Evolutionary conservation across 2,888 invertebrate species (phyloP), one percentile per base, ranked within the genome.

Genomic region (Pelosia muscerda): DNA sequence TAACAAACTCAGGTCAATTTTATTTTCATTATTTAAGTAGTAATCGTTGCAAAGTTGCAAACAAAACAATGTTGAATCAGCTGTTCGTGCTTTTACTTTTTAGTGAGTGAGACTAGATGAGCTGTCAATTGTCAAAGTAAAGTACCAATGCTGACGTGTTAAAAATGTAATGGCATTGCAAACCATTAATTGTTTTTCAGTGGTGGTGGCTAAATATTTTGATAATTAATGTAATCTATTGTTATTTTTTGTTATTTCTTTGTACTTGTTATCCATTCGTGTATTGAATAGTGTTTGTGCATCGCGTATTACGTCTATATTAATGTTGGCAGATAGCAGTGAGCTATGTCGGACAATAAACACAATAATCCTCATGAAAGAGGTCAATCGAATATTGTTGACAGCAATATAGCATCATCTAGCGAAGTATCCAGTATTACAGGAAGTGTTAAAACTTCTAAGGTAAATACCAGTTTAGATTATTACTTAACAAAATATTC

Each of bases 331-430:
- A 83, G 87, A 84, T 84, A 81, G 82, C 81, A 82, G 74, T 83
- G 86, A 86, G 86, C 82, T 81, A 95, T 95, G 94, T 93, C 94
- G 86, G 91, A 92, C 86, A 88, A 87, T 83, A 90, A 91, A 91
- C 90, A 92, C 85, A 89, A 88, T 84, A 88, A 78, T 86, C 87
- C 87, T 79, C 86, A 85, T 78, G 88, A 90, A 84, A 87, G 84
- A 86, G 90, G 88, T 79, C 87, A 88, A 85, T 83, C 82, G 79
- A 89, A 90, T 77, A 81, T 82, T 79, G 79, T 81, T 79, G 89
- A 90, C 69, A 82, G 84, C 73, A 88, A 91, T 91, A 83, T 91
- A 94, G 89, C 91, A 80, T 78, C 87, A 75, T 73, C 85, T 61
- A 87, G 86, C 74, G 93, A 92, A 81, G 89, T 90, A 75, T 87